Evolutionary conservation across 2,113 vertebrate genomes (phyloP).

Genomic region (Dipodomys ordii): DNA sequence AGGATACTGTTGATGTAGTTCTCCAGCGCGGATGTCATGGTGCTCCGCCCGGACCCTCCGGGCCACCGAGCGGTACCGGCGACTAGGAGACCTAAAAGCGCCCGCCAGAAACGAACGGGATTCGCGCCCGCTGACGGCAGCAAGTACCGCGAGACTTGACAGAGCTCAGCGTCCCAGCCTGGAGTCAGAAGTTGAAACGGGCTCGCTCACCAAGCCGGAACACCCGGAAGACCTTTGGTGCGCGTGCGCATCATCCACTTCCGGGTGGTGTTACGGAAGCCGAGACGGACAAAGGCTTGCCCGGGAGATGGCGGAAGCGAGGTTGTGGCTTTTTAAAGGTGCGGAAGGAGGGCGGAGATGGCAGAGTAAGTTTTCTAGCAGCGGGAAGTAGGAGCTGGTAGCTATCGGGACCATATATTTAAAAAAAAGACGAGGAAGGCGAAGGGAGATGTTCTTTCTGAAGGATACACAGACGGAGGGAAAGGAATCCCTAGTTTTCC

Average conservation of each 20-base stretch:
- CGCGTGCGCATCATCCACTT: constrained; percentile 4
- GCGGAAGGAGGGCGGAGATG: neutral
- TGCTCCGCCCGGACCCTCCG: neutral
- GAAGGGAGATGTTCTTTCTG: neutral
- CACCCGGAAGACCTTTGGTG: rapidly evolving
- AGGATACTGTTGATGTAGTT: constrained; percentile 92
- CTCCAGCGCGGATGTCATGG: constrained; percentile 89
- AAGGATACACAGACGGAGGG: neutral
- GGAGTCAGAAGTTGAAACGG: neutral
- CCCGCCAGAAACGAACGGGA: rapidly evolving
- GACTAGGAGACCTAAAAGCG: rapidly evolving
- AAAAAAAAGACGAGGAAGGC: too few relatives aligned
- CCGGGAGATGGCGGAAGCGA: rapidly evolving
- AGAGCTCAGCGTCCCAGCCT: rapidly evolving
- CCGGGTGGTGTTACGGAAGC: rapidly evolving
- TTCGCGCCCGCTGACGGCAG: neutral
- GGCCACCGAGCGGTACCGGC: rapidly evolving
- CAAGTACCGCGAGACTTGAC: constrained; percentile 64
- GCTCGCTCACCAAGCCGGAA: rapidly evolving
- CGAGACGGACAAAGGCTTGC: rapidly evolving
- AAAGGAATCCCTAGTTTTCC: neutral
- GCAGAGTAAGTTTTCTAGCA: neutral
- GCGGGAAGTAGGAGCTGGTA: too few relatives aligned
- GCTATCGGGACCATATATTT: too few relatives aligned
- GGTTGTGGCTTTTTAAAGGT: rapidly evolving